Evolutionary conservation across 1,140 invertebrate genomes (phyloP).

Genomic region (Lordiphosa stackelbergi): DNA sequence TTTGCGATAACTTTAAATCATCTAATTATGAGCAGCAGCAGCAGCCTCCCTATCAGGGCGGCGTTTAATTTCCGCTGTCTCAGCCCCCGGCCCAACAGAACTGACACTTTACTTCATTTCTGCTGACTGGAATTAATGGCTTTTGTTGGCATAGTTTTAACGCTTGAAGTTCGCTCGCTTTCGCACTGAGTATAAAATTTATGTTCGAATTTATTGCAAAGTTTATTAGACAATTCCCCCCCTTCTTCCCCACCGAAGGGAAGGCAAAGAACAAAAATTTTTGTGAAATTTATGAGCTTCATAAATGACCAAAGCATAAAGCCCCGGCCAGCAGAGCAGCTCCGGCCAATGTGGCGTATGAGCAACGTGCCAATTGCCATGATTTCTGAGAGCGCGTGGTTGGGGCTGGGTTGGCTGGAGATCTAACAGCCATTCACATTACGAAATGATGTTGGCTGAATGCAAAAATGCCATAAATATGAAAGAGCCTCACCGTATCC

Average conservation of each 20-base stretch:
- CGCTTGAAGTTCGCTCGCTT: conserved; percentile 66
- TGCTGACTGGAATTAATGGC: conserved; percentile 74
- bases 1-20: conserved; percentile 76
- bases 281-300: conserved; percentile 70
- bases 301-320: conserved; percentile 72
- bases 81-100: conserved; percentile 39
- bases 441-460: conserved; percentile 72
- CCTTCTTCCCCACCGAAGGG: conserved; percentile 42
- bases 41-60: conserved; percentile 45
- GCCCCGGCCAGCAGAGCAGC: conserved; percentile 22
- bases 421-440: conserved; percentile 65
- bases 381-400: conserved; percentile 39
- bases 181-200: conserved; percentile 67
- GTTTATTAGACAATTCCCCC: conserved; percentile 72
- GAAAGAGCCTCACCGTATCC: conserved; percentile 56
- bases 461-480: conserved; percentile 75
- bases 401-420: not conserved
- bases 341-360: conserved; percentile 50
- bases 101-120: conserved; percentile 75
- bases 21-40: conserved; percentile 70
- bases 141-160: conserved; percentile 76
- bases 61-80: conserved; percentile 68
- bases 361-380: conserved; percentile 72
- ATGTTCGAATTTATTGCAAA: conserved; percentile 75
- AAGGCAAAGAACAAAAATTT: conserved; percentile 41